Evolutionary conservation across 1,140 invertebrate genomes (phyloP), one percentile per base, ranked within the genome.

Genomic region (Varroa destructor): DNA sequence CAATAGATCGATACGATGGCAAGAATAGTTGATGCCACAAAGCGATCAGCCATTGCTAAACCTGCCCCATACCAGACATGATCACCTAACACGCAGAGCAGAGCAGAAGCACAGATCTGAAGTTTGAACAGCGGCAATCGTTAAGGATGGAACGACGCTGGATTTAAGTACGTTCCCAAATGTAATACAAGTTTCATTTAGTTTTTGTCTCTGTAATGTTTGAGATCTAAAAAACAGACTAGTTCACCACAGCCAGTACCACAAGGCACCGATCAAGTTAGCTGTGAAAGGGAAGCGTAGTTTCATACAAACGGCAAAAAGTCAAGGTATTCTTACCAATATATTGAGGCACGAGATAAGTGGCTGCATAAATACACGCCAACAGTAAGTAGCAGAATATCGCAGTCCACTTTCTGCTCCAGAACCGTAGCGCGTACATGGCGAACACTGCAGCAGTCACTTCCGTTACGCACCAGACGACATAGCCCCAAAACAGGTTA

Each of bases 401-500:
- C 10, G 61, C 40, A 12, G 61, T 67, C 61, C 61, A 67, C 8
- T 67, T 67, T 14, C 61, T 40, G 46, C 61, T 67, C 61, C 61
- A 67, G 8, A 67, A 67, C 1, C 61, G 61, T 40, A 67, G 8
- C 12, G 61, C 61, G 61, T 67, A 67, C 61, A 67, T 67, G 12
- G 61, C 61, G 37, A 67, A 67, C 12, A 67, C 37, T 8, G 61
- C 61, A 37, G 61, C 61, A 12, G 61, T 67, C 10, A 67, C 46
- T 8, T 67, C 61, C 12, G 61, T 67, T 10, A 67, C 61, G 14
- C 40, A 67, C 61, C 61, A 67, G 36, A 67, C 46, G 10, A 67
- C 61, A 8, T 67, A 67, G 46, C 61, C 61, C 61, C 61, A 67
- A 8, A 67, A 67, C 3, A 67, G 36, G 61, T 67, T 67, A 67